These are phyloP conservation scores for Latrodectus geometricus DNA, from an alignment of 1,140 invertebrate species.

Conservation along the genomic window DNA sequence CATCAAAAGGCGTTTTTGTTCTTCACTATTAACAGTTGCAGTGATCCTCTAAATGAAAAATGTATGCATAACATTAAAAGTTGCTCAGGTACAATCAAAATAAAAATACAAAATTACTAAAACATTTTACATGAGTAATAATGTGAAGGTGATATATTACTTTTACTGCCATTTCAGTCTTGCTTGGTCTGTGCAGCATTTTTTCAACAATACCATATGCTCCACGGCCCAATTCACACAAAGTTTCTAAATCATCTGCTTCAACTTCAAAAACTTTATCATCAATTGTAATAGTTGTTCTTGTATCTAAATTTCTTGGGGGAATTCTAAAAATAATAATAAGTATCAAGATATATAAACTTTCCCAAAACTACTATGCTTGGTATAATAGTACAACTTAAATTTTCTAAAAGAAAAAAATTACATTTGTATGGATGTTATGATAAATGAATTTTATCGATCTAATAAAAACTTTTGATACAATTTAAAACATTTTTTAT, in stretches of 20 bases:
- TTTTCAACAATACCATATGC: slow-evolving; percentile 97
- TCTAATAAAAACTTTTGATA: too few species aligned
- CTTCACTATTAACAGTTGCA: slow-evolving; percentile 92
- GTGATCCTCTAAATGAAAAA: slow-evolving; percentile 78
- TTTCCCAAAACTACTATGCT: too few species aligned
- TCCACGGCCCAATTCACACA: slow-evolving; percentile 92
- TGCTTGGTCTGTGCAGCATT: slow-evolving; percentile 90
- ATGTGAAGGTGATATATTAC: slow-evolving; percentile 68
- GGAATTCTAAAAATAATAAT: slow-evolving; percentile 37
- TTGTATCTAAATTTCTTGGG: slow-evolving; percentile 61
- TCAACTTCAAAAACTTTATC: slow-evolving; percentile 89
- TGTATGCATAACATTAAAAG: slow-evolving; percentile 41
- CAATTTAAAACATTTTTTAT: too few species aligned
- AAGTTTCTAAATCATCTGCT: slow-evolving; percentile 89
- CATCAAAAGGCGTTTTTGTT: slow-evolving; percentile 95
- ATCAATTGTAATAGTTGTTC: slow-evolving; percentile 73
- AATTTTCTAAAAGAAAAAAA: too few species aligned
- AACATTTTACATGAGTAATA: background rate
- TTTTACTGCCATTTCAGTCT: slow-evolving; percentile 94
- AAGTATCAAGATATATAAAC: too few species aligned
- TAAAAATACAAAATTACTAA: background rate
- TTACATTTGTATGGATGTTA: too few species aligned
- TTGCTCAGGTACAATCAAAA: background rate
- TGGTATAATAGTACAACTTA: too few species aligned
- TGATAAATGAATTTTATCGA: too few species aligned